phyloP scores from a whole-genome alignment of 2,113 vertebrate species.

The Vireo altiloquus region DNA sequence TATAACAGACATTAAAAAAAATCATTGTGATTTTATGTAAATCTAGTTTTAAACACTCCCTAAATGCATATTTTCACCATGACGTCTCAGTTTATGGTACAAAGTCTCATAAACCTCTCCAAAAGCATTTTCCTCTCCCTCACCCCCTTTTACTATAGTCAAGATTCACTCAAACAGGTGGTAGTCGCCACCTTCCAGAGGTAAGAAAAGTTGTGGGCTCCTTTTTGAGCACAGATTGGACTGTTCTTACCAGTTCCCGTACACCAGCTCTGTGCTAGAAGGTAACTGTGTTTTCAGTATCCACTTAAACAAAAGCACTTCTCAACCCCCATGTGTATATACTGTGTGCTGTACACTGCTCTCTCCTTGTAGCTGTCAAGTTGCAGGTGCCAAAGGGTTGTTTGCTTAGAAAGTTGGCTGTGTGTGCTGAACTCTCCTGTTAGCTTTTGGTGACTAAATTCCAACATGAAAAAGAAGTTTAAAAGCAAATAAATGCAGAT shows the following conservation, averaged over 20 bases:
- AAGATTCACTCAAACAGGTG: neutral
- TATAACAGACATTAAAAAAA: neutral
- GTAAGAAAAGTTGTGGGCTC: neutral
- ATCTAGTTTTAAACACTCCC: constrained; percentile 3
- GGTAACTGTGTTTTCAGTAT: neutral
- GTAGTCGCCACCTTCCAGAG: neutral
- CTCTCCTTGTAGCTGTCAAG: neutral
- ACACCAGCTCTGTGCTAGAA: neutral
- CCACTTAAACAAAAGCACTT: neutral
- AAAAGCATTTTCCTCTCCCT: neutral
- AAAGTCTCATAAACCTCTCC: neutral
- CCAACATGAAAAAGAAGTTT: neutral
- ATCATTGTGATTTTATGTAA: neutral
- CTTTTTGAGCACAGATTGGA: neutral
- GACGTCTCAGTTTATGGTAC: neutral
- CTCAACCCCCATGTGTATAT: neutral
- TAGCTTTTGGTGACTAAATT: neutral
- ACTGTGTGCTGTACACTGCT: neutral
- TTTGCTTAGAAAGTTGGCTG: neutral
- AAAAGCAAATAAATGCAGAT: neutral
- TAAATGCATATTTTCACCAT: neutral
- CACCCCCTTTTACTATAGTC: neutral
- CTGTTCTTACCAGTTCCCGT: neutral
- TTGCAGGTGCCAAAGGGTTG: neutral
- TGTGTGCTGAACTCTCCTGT: neutral